phyloP scores from a whole-genome alignment of 2,888 invertebrate species.

The Spodoptera littoralis region DNA sequence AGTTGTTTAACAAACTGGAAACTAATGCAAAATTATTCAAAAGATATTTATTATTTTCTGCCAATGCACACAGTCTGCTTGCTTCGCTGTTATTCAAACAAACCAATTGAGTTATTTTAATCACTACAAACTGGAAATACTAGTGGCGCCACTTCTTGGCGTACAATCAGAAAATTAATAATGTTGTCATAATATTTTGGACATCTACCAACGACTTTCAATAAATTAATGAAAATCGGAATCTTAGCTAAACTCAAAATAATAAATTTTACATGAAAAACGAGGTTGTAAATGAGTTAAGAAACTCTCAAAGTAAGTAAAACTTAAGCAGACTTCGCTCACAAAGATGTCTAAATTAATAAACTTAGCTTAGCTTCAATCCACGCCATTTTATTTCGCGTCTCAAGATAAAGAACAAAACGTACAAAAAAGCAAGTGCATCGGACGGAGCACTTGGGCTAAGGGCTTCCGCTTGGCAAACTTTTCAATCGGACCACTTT shows the following conservation, averaged over 20 bases:
- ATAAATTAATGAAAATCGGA: background rate
- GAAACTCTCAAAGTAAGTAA: conserved; percentile 42
- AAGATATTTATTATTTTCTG: conserved; percentile 21
- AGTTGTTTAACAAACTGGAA: too few relatives aligned
- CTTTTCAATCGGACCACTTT: conserved; percentile 79
- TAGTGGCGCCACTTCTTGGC: conserved; percentile 33
- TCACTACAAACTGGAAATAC: conserved; percentile 18
- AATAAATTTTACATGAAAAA: background rate
- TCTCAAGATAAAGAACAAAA: conserved; percentile 57
- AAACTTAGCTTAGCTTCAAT: conserved; percentile 53
- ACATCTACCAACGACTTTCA: conserved; percentile 1
- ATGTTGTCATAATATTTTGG: conserved; percentile 15
- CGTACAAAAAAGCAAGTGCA: conserved; percentile 65
- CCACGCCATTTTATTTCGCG: conserved; percentile 41
- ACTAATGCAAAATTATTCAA: background rate
- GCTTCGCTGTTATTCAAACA: conserved; percentile 30
- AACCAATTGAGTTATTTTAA: conserved; percentile 38
- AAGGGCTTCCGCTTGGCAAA: conserved; percentile 72
- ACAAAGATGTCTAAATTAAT: conserved; percentile 67
- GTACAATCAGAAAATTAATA: conserved; percentile 22
- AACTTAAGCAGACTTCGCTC: conserved; percentile 44
- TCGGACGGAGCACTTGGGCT: conserved; percentile 64
- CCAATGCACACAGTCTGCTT: conserved; percentile 23
- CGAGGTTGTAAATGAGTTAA: conserved; percentile 8
- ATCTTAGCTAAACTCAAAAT: background rate